Percentiles rank a stretch among this genome's conserved stretches.
phyloP scores from a whole-genome alignment of 2,797 vertebrate species.

The Microchirus variegatus region DNA sequence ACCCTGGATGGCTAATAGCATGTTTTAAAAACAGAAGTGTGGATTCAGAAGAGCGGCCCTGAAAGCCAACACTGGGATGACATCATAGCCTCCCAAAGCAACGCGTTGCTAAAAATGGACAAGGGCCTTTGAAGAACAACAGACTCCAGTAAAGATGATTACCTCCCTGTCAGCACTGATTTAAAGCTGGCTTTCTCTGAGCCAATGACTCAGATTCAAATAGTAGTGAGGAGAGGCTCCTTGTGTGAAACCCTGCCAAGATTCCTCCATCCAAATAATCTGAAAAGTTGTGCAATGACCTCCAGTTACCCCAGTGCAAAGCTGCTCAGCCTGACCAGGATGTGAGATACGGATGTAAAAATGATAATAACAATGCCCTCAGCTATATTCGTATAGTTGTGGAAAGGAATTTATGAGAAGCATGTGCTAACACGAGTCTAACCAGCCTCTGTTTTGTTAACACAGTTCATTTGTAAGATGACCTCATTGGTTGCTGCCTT shows the following conservation, averaged over 20 bases:
- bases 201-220: slow-evolving; percentile 34
- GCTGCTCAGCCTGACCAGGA: slow-evolving; percentile 17
- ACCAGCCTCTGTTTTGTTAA: slow-evolving; percentile 41
- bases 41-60: slow-evolving; percentile 39
- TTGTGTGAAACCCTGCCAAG: slow-evolving; percentile 26
- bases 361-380: slow-evolving; percentile 24
- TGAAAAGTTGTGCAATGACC: slow-evolving; percentile 16
- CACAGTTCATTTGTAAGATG: slow-evolving; percentile 37
- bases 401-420: slow-evolving; percentile 50
- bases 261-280: slow-evolving; percentile 2
- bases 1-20: slow-evolving; percentile 47
- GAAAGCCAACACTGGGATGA: slow-evolving; percentile 45
- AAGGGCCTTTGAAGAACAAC: slow-evolving; percentile 56
- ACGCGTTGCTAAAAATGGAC: slow-evolving; percentile 53
- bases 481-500: slow-evolving; percentile 47
- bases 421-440: slow-evolving; percentile 57
- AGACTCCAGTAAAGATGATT: slow-evolving; percentile 51
- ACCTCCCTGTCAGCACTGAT: slow-evolving; percentile 45
- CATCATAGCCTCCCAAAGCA: slow-evolving; percentile 54
- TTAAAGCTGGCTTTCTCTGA: slow-evolving; percentile 26
- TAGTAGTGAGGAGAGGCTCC: slow-evolving; percentile 16
- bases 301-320: slow-evolving; percentile 3
- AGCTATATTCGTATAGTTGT: slow-evolving; percentile 24
- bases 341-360: slow-evolving; percentile 13
- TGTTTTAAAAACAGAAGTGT: slow-evolving; percentile 51